Evolutionary conservation across 2,113 vertebrate species (phyloP), one percentile per base, ranked within the genome.

Genomic region (Phodopus roborovskii): DNA sequence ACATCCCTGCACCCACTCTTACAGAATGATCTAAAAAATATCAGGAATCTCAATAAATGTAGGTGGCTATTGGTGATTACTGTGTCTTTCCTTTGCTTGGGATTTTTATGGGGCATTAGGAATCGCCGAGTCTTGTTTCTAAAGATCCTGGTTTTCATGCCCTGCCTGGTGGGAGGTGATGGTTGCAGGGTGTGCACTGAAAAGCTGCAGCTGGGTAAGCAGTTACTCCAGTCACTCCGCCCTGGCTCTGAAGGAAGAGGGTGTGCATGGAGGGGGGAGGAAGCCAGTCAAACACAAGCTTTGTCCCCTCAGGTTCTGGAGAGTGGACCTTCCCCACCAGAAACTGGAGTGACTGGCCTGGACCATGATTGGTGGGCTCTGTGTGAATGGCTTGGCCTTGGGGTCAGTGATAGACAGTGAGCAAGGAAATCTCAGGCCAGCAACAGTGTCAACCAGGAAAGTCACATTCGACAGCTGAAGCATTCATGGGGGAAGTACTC

Each of bases 191-290:
- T 19, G 1, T 19, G 20, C 56, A 45, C 77, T 71, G 36, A 70
- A 85, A 48, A 70, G 48, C 70, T 50, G n/a, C 39, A n/a, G n/a
- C 73, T 96, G 94, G 66, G 60, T 74, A 92, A 87, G 79, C 13
- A 13, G 68, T 24, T 24, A 0, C 42, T 22, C 58, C 36, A 33
- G 70, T 64, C 42, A 73, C 68, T 95, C 73, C 87, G 73, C n/a
- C 12, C 3, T 5, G 28, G 56, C 68, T 39, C 33, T 1, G 1
- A 28, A 64, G 45, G 42, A 36, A 45, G 2, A 12, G 39, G 30
- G 8, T 53, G 30, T 50, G 33, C 64, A 42, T 6, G 16, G 10
- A 75, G 78, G 3, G 26, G 1, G 5, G 56, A 48, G 39, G 70
- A 66, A 13, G 33, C 42, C 26, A 28, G 1, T 1, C n/a, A 53